A percentile compares a stretch with the other conserved stretches of the same genome.
These are phyloP conservation scores for Apotomis betuletana DNA, from an alignment of 2,888 invertebrate species.

Conservation along the genomic window DNA sequence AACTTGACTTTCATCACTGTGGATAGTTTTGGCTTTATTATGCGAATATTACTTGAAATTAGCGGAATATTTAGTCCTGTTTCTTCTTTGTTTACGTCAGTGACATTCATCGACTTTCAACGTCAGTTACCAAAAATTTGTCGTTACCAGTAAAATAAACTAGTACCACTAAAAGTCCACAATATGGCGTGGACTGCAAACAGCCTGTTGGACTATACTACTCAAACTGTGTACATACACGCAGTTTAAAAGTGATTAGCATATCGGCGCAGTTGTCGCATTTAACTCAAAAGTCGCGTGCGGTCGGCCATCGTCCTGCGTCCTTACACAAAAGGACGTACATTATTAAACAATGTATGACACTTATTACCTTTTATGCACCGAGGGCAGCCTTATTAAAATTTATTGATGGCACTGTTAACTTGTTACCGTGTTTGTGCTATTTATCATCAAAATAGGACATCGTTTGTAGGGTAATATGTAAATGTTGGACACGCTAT, in stretches of 20 bases:
- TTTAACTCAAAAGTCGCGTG: slow-evolving; percentile 66
- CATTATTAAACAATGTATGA: background rate
- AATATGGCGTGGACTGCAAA: too few relatives aligned
- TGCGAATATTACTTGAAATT: too few relatives aligned
- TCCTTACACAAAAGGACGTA: slow-evolving; percentile 49
- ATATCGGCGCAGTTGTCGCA: slow-evolving; percentile 71
- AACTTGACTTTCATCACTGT: background rate
- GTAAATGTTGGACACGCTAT: slow-evolving; percentile 28
- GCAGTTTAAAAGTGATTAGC: slow-evolving; percentile 69
- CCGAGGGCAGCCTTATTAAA: slow-evolving; percentile 62
- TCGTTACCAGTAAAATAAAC: too few relatives aligned
- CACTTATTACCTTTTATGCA: slow-evolving; percentile 1
- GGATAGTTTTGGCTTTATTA: too few relatives aligned
- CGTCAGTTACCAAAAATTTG: too few relatives aligned
- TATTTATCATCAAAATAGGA: slow-evolving; percentile 32
- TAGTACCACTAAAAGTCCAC: too few relatives aligned
- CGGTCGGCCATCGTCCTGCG: slow-evolving; percentile 58
- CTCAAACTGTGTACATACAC: slow-evolving; percentile 22
- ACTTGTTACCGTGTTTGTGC: slow-evolving; percentile 54
- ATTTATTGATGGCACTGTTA: slow-evolving; percentile 67
- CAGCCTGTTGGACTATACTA: slow-evolving; percentile 5
- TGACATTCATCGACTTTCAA: too few relatives aligned
- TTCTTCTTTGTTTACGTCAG: too few relatives aligned
- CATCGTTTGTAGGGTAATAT: slow-evolving; percentile 17
- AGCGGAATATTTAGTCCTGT: too few relatives aligned